Evolutionary conservation across 2,797 vertebrate species (phyloP).

Genomic region (Eremophila alpestris): DNA sequence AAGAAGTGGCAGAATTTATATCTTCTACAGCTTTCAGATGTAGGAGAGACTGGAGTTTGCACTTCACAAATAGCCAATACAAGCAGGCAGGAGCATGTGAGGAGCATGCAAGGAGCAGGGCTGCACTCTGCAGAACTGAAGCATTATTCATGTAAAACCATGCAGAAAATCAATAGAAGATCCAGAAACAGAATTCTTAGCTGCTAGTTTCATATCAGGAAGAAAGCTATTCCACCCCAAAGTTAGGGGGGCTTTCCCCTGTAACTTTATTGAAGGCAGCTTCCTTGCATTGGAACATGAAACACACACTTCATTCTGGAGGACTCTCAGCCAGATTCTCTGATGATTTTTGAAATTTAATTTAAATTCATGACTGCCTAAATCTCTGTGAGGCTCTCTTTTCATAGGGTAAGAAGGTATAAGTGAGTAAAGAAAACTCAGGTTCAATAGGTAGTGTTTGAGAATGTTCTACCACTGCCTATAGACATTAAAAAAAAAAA

Average conservation of each 20-base stretch:
- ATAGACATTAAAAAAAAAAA: not conserved
- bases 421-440: not conserved
- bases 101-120: not conserved
- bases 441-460: not conserved
- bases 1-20: not conserved
- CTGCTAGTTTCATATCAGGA: not conserved
- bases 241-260: not conserved
- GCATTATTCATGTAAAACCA: not conserved
- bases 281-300: not conserved
- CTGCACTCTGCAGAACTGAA: not conserved
- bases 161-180: constrained; percentile 2
- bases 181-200: not conserved
- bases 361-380: not conserved
- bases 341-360: not conserved
- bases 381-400: not conserved
- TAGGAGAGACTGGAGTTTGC: not conserved
- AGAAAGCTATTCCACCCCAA: not conserved
- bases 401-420: not conserved
- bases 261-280: not conserved
- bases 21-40: not conserved
- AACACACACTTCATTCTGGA: not conserved
- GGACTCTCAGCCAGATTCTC: not conserved
- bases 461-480: not conserved
- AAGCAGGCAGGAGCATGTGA: not conserved
- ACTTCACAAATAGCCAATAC: not conserved